A percentile compares a stretch with the other conserved stretches of the same genome.
Conservation (phyloP, 2,113 vertebrate genomes). For the Xenopus borealis region DNA sequence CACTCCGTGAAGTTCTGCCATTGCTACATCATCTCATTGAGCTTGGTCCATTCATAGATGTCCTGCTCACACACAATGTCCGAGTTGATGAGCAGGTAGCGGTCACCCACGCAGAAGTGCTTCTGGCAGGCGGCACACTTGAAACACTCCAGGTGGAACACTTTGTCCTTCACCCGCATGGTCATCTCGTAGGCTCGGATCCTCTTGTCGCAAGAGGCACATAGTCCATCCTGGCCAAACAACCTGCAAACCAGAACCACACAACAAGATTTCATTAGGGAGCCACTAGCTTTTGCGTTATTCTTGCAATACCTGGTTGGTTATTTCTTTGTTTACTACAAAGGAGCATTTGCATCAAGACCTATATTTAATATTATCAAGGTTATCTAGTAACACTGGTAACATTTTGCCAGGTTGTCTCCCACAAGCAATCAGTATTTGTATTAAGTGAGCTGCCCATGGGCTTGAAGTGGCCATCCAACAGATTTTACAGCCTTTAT, state of each 20-base stretch:
- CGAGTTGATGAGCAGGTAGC: conserved; percentile 97
- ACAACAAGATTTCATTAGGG: neutral
- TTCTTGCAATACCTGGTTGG: no score
- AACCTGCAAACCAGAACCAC: conserved; percentile 68
- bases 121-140: conserved; percentile 98
- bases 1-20: neutral
- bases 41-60: conserved; percentile 98
- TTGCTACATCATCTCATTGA: conserved; percentile 81
- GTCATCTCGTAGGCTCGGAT: conserved; percentile 99
- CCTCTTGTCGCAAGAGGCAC: conserved; percentile 93
- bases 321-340: no score
- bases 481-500: no score
- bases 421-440: no score
- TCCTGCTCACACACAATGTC: conserved; percentile 99
- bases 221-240: conserved; percentile 95
- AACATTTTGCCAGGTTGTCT: no score
- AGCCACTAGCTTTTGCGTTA: no score
- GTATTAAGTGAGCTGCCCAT: no score
- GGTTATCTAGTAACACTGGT: no score
- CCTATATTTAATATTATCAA: no score
- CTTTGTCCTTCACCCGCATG: conserved; percentile 96
- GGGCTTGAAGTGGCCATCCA: no score
- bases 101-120: conserved; percentile 97
- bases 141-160: conserved; percentile 98
- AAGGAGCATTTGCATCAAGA: no score